Conservation (phyloP, 1,140 invertebrate species). For the Trichogramma pretiosum region DNA sequence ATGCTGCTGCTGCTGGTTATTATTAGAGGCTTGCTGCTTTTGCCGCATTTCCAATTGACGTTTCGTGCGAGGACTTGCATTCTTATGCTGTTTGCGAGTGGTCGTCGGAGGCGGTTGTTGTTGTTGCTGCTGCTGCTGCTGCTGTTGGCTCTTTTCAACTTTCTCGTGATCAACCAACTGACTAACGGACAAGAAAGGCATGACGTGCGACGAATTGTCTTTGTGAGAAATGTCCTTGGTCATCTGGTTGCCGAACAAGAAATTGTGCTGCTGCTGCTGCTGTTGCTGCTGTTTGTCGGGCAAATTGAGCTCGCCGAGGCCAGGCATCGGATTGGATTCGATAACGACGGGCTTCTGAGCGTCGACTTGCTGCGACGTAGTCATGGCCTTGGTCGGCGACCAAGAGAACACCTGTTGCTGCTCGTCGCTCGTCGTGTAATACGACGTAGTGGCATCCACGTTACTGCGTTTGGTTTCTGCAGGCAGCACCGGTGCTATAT, state of each 20-base stretch:
- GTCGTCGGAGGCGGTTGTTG: slow-evolving; percentile 9
- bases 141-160: slow-evolving; percentile 38
- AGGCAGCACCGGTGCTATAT: slow-evolving; percentile 34
- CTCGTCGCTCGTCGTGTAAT: slow-evolving; percentile 33
- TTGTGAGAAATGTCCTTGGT: slow-evolving; percentile 30
- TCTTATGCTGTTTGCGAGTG: slow-evolving; percentile 34
- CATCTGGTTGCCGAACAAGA: slow-evolving; percentile 33
- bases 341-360: slow-evolving; percentile 33
- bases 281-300: slow-evolving; percentile 30
- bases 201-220: slow-evolving; percentile 31
- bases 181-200: slow-evolving; percentile 55
- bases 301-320: slow-evolving; percentile 48
- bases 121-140: slow-evolving; percentile 22
- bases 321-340: slow-evolving; percentile 47
- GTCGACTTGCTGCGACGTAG: slow-evolving; percentile 40
- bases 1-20: slow-evolving; percentile 28
- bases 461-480: slow-evolving; percentile 33
- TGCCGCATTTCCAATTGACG: slow-evolving; percentile 38
- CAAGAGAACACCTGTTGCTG: slow-evolving; percentile 51
- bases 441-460: no score
- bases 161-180: slow-evolving; percentile 56
- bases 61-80: slow-evolving; percentile 35
- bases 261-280: slow-evolving; percentile 28
- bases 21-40: slow-evolving; percentile 27
- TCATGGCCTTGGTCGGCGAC: slow-evolving; percentile 49